Evolutionary conservation across 2,797 vertebrate genomes (phyloP).

Genomic region (Peromyscus eremicus): DNA sequence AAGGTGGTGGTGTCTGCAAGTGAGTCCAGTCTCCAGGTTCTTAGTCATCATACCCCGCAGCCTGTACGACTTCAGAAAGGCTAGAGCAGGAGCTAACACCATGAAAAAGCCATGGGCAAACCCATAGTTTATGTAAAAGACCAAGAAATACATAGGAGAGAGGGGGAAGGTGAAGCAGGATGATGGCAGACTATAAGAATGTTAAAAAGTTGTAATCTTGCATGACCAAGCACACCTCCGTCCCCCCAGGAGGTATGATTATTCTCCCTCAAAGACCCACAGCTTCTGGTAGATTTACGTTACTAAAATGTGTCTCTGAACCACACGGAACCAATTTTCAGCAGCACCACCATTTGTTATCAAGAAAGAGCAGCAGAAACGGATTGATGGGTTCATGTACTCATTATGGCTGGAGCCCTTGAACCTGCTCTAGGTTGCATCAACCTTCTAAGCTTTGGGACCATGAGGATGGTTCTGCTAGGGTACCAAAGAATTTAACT

Average conservation of each 20-base stretch:
- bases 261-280: background rate
- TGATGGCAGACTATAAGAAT: background rate
- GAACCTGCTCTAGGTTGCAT: background rate
- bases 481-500: background rate
- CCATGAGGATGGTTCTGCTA: background rate
- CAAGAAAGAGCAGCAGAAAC: background rate
- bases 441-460: background rate
- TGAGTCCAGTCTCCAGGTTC: background rate
- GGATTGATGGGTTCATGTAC: rapidly evolving
- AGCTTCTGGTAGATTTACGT: background rate
- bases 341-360: background rate
- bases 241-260: background rate
- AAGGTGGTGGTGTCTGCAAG: rapidly evolving
- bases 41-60: rapidly evolving
- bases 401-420: rapidly evolving
- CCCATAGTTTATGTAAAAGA: background rate
- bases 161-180: background rate
- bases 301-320: background rate
- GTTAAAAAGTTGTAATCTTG: background rate
- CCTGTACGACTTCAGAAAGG: background rate
- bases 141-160: background rate
- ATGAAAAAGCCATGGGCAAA: rapidly evolving
- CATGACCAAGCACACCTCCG: background rate
- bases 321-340: background rate
- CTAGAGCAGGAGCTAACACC: background rate